phyloP scores from a whole-genome alignment of 2,888 invertebrate genomes.

The Myathropa florea region DNA sequence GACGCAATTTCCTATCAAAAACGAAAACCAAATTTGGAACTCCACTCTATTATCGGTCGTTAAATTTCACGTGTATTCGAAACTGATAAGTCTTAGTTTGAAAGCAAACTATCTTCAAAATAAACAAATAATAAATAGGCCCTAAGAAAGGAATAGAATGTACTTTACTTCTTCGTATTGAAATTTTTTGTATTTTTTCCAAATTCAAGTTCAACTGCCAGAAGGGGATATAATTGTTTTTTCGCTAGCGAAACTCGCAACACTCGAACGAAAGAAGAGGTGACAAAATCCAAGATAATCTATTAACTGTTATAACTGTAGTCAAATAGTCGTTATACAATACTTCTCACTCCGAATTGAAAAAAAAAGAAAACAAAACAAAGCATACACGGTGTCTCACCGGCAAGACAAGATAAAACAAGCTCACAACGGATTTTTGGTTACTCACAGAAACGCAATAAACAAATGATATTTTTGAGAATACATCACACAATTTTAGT shows the following conservation, averaged over 20 bases:
- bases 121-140: constrained; percentile 5
- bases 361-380: neutral
- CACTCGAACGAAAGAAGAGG: neutral
- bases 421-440: constrained; percentile 5
- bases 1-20: neutral
- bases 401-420: constrained; percentile 1
- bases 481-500: neutral
- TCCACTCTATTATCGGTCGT: neutral
- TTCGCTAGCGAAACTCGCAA: neutral
- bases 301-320: constrained; percentile 11
- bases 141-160: neutral
- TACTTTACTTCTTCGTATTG: neutral
- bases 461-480: neutral
- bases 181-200: neutral
- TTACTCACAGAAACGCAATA: neutral
- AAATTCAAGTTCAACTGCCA: constrained; percentile 31
- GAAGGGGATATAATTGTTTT: neutral
- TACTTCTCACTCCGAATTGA: constrained; percentile 45
- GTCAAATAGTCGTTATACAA: constrained; percentile 38
- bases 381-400: no score
- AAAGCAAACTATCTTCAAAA: neutral
- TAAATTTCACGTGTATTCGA: neutral
- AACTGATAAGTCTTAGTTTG: neutral
- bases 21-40: neutral
- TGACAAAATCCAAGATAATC: neutral